Conservation (phyloP, 2,888 invertebrate species). For the Rhagonycha fulva region DNA sequence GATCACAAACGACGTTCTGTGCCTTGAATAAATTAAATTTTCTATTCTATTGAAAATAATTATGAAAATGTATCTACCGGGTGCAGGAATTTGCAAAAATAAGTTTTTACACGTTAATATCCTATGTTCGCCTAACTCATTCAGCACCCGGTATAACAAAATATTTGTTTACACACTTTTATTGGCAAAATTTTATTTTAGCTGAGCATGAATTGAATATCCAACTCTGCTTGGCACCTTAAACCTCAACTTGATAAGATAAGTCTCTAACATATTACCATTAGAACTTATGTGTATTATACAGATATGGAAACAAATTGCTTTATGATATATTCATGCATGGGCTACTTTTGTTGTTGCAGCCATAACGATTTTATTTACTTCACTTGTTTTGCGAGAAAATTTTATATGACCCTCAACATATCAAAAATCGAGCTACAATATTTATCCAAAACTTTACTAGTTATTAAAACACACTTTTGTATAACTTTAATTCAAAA, state of each 20-base stretch:
- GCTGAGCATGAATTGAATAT: neutral
- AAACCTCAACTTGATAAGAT: neutral
- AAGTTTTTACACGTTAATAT: no score
- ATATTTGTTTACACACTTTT: neutral
- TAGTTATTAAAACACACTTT: no score
- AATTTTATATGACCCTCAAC: neutral
- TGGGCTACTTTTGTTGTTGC: neutral
- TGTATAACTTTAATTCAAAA: no score
- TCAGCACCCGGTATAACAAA: no score
- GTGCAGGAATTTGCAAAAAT: no score
- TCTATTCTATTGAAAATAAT: no score
- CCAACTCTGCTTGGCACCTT: neutral
- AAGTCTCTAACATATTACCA: neutral
- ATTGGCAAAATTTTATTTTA: neutral
- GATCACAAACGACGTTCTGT: no score
- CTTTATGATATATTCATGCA: neutral
- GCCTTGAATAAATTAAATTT: no score
- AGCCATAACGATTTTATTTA: neutral
- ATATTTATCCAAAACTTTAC: no score
- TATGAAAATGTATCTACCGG: no score
- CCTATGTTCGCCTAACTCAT: no score
- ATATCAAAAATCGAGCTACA: neutral
- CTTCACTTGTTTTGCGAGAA: neutral
- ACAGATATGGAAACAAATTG: neutral
- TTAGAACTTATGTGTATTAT: neutral